Base-by-base conservation (phyloP, 1,140 invertebrate genomes). In the Caenorhabditis tropicalis region DNA sequence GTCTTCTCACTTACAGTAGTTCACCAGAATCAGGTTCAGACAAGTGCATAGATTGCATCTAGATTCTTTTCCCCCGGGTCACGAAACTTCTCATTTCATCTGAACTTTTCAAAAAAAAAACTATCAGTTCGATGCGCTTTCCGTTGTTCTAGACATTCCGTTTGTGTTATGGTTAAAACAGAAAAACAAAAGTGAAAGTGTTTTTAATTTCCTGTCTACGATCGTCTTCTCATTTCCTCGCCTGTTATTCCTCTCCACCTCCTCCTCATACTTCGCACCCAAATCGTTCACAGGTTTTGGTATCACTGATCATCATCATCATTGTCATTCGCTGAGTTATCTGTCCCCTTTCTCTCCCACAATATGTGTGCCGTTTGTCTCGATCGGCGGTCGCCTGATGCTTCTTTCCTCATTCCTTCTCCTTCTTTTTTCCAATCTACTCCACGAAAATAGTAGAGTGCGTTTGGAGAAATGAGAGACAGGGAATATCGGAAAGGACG, bases 371-470 rank as follows among this genome's bases (percentile, higher is more conserved):
- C 58, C 58, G 58, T 74, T 43, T 74, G 36, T 74, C 65, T 74
- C 65, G 65, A 65, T 65, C 58, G 58, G 58, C 58, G 65, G 65
- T 74, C 65, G 65, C 65, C 65, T 74, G 65, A 74, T 74, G 65
- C 65, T 43, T 74, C 65, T 74, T 74, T 31, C 36, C 29, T 31
- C n/a, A 33, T 43, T 74, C 36, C 33, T 43, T 74, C n/a, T 10
- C 43, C 29, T 24, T 24, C 19, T 65, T n/a, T 27, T 10, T 2
- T 46, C 43, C 48, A 19, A 12, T 16, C 31, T 58, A 27, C 12
- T 65, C 58, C 58, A 33, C 29, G n/a, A 74, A 74, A 74, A 74
- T 74, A 74, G 33, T 74, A 31, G 36, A 74, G 65, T 74, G 65
- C 36, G 7, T 74, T 43, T 43, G 65, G 65, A 74, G 65, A 43